Evolutionary conservation across 2,797 vertebrate genomes (phyloP).

Genomic region (Rhynchonycteris naso): DNA sequence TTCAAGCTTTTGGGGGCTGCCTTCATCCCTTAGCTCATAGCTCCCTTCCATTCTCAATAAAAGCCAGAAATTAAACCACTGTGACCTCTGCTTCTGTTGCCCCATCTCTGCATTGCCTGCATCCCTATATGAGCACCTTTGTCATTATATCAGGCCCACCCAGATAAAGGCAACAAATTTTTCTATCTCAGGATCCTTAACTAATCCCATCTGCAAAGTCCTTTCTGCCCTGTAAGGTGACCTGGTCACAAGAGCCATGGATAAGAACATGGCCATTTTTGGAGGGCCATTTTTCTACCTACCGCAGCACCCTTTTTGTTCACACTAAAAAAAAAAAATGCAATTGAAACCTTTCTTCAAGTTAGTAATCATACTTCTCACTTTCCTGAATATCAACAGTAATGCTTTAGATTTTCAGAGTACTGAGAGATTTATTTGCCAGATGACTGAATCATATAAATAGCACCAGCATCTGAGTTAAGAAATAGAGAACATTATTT

Average conservation of each 20-base stretch:
- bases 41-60: not conserved
- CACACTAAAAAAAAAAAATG: not conserved
- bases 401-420: conserved; percentile 45
- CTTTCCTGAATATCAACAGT: not conserved
- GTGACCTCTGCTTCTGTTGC: not conserved
- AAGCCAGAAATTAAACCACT: not conserved
- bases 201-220: not conserved
- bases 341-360: not conserved
- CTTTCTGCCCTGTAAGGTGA: not conserved
- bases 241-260: not conserved
- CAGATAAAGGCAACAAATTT: not conserved
- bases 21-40: not conserved
- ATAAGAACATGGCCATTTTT: not conserved
- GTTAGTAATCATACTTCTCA: conserved; percentile 13
- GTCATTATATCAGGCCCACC: not conserved
- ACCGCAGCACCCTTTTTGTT: not conserved
- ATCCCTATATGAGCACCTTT: not conserved
- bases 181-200: not conserved
- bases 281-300: not conserved
- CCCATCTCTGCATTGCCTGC: not conserved
- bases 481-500: conserved; percentile 45
- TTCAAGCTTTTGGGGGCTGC: not conserved
- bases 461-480: conserved; percentile 20
- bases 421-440: conserved; percentile 27
- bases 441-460: conserved; percentile 45